Evolutionary conservation across 2,888 invertebrate species (phyloP).

Genomic region (Drosophila trichaetosa): DNA sequence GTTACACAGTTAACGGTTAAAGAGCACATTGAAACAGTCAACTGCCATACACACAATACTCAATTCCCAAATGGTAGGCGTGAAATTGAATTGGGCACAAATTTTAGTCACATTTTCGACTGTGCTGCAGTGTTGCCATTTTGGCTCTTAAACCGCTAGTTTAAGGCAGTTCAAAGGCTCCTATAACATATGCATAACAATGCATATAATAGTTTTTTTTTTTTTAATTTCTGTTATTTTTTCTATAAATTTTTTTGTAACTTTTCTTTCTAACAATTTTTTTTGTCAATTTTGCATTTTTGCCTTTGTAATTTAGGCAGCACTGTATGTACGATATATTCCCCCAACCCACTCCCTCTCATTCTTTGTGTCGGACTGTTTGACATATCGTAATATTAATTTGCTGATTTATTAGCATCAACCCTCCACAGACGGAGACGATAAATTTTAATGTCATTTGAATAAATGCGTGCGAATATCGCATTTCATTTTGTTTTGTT

Average conservation of each 20-base stretch:
- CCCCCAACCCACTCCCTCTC: not conserved
- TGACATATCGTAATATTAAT: conserved; percentile 66
- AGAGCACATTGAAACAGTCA: conserved; percentile 1
- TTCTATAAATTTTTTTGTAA: accelerated
- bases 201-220: not conserved
- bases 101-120: conserved; percentile 1
- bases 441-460: conserved; percentile 75
- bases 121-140: not conserved
- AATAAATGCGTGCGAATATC: conserved; percentile 62
- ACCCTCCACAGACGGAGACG: conserved; percentile 47
- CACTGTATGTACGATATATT: not conserved
- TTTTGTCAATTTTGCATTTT: not conserved
- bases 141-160: conserved; percentile 2
- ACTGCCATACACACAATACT: not conserved
- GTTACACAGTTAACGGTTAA: not conserved
- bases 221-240: too few relatives aligned
- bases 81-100: conserved; percentile 8
- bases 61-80: conserved; percentile 5
- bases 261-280: not conserved
- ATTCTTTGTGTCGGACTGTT: not conserved
- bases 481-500: conserved; percentile 36
- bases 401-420: conserved; percentile 69
- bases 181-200: not conserved
- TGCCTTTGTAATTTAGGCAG: not conserved
- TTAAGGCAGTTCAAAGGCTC: not conserved